Conservation (phyloP, 2,113 vertebrate genomes). For the Hyperoodon ampullatus region DNA sequence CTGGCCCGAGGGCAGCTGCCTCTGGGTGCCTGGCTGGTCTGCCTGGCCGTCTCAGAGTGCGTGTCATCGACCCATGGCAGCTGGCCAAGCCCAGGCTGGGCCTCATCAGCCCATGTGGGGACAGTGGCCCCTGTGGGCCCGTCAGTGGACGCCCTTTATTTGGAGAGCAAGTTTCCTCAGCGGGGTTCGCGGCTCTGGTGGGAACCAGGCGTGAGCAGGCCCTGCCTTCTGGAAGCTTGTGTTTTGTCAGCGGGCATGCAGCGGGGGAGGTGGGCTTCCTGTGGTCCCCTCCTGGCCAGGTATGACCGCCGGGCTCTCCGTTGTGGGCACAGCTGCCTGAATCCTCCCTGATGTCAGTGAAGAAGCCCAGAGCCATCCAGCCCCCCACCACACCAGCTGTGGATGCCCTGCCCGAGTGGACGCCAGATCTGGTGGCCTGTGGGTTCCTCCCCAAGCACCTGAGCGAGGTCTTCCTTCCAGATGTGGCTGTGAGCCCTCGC, state of each 20-base stretch:
- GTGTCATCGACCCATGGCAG: accelerated
- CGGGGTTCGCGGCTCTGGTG: accelerated
- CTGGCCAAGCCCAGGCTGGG: neutral
- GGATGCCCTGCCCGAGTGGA: accelerated
- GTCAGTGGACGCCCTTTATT: accelerated
- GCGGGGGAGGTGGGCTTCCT: accelerated
- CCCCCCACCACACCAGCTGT: accelerated
- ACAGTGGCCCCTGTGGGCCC: neutral
- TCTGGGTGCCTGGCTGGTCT: neutral
- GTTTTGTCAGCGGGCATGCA: accelerated
- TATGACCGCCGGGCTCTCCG: accelerated
- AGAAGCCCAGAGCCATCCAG: accelerated
- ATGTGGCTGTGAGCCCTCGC: accelerated
- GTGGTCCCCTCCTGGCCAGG: neutral
- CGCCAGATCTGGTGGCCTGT: accelerated
- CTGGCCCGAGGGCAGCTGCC: neutral
- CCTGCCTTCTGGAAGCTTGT: neutral
- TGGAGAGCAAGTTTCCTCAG: accelerated
- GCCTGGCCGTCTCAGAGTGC: neutral
- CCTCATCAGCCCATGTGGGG: accelerated
- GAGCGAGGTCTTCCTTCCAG: too few relatives aligned
- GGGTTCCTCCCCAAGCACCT: neutral
- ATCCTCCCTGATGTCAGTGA: neutral
- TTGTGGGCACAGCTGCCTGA: accelerated
- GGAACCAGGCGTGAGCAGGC: neutral